Percentiles rank a stretch among this genome's conserved stretches.
Evolutionary conservation across 2,113 vertebrate species (phyloP).

Genomic region (Nipponia nippon): DNA sequence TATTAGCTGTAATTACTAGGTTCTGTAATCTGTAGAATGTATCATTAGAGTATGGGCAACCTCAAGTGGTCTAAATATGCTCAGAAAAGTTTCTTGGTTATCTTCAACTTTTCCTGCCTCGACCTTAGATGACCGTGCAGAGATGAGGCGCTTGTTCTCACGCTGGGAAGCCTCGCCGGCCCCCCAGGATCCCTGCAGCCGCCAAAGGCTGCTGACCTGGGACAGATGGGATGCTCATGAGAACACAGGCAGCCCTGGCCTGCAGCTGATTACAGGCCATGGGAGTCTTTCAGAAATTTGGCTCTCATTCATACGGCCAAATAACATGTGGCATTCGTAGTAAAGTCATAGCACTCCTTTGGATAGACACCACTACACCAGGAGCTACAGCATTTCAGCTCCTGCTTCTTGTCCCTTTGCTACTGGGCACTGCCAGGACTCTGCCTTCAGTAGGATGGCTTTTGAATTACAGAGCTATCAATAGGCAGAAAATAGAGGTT

Average conservation of each 20-base stretch:
- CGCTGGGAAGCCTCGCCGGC: neutral
- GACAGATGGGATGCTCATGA: neutral
- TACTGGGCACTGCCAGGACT: neutral
- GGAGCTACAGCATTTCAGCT: neutral
- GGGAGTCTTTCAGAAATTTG: neutral
- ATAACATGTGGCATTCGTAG: fast-evolving
- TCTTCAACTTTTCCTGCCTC: neutral
- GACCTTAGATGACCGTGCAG: fast-evolving
- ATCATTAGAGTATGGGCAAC: neutral
- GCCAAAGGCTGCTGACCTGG: neutral
- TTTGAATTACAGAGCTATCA: neutral
- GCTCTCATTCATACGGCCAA: fast-evolving
- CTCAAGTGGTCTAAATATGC: neutral
- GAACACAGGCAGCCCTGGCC: neutral
- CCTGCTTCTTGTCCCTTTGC: neutral
- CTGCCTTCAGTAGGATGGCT: neutral
- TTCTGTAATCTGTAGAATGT: neutral
- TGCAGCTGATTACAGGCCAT: neutral
- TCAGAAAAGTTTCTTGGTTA: neutral
- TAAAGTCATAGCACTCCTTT: neutral
- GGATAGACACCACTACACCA: neutral
- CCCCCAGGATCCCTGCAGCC: neutral
- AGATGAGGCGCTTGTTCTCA: neutral
- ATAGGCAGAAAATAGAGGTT: neutral
- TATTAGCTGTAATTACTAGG: slow-evolving; percentile 44